Conservation (phyloP, 1,140 invertebrate genomes). For the Caenorhabditis inopinata region DNA sequence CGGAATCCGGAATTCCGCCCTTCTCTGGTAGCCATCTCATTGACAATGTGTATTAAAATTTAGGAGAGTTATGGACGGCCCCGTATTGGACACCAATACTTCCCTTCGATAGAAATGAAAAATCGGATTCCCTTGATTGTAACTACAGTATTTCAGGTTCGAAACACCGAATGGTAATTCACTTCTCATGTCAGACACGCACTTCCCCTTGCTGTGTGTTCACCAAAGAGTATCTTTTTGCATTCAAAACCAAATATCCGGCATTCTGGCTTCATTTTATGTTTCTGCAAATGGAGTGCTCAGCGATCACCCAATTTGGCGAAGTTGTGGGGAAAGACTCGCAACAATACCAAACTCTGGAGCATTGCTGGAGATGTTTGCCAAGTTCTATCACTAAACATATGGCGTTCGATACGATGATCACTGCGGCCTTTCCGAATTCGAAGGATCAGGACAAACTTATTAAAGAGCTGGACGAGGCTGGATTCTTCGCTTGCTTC, state of each 20-base stretch:
- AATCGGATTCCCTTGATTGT: too few relatives aligned
- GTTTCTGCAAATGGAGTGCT: constrained; percentile 84
- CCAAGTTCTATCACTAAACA: constrained; percentile 79
- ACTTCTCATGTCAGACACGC: constrained; percentile 80
- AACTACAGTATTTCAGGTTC: constrained; percentile 41
- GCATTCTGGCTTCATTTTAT: constrained; percentile 90
- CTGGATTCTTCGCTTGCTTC: constrained; percentile 88
- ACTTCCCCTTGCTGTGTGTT: constrained; percentile 78
- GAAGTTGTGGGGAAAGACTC: constrained; percentile 29
- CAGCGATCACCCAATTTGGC: constrained; percentile 45
- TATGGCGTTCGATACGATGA: constrained; percentile 79
- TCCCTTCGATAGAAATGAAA: too few relatives aligned
- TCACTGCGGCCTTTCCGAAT: constrained; percentile 86
- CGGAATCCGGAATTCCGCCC: too few relatives aligned
- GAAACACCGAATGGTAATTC: constrained; percentile 73
- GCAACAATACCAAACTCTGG: constrained; percentile 34
- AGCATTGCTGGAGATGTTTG: constrained; percentile 80
- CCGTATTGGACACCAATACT: too few relatives aligned
- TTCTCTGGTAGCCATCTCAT: too few relatives aligned
- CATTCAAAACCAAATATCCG: constrained; percentile 81
- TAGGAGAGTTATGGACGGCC: too few relatives aligned
- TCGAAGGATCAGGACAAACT: constrained; percentile 82
- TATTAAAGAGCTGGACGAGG: constrained; percentile 80
- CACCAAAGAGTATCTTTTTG: constrained; percentile 77
- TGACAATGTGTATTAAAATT: too few relatives aligned